Base-by-base conservation (phyloP, 37 sponge, comb jelly and placozoan species). In the Halisarca cf. caerulea region DNA sequence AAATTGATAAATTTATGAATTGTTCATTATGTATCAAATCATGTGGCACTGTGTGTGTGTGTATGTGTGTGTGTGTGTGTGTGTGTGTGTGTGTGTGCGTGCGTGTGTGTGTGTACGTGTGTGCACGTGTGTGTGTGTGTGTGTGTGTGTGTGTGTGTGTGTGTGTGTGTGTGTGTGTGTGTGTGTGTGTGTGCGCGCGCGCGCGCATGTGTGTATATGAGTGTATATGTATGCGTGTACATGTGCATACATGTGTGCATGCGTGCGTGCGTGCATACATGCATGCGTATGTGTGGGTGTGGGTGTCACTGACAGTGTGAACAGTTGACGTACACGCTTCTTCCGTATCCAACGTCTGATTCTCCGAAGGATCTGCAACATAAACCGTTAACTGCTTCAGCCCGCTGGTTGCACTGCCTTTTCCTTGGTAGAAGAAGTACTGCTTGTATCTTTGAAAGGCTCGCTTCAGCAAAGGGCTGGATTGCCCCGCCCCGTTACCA, bases 311-410 rank as follows among this genome's bases (percentile, higher is more conserved):
- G n/a, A n/a, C n/a, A n/a, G n/a, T n/a, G n/a, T n/a, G n/a, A n/a
- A n/a, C n/a, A n/a, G n/a, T n/a, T n/a, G 17, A 40, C 92, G 62
- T 75, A 92, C 93, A 92, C 7, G 87, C 72, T 55, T 92, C 90
- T 38, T 89, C 82, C 0, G 93, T 92, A 60, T 79, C 80, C 37
- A 77, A 86, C 0, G 38, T 71, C 75, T 89, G 60, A 0, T 79
- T 84, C 57, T 89, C 87, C 38, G 86, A 77, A n/a, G 33, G 38
- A 11, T 66, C 71, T 18, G 4, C 43, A 28, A 89, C 93, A 27
- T 44, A 41, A 28, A 92, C 90, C 28, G 25, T 61, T 53, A 92
- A 66, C 2, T 3, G 34, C 20, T 54, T 20, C 25, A 92, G 54
- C 2, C 33, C 81, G 28, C 44, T 36, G 21, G 42, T 24, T 2